phyloP scores from a whole-genome alignment of 2,113 vertebrate genomes.

The Saguinus midas region DNA sequence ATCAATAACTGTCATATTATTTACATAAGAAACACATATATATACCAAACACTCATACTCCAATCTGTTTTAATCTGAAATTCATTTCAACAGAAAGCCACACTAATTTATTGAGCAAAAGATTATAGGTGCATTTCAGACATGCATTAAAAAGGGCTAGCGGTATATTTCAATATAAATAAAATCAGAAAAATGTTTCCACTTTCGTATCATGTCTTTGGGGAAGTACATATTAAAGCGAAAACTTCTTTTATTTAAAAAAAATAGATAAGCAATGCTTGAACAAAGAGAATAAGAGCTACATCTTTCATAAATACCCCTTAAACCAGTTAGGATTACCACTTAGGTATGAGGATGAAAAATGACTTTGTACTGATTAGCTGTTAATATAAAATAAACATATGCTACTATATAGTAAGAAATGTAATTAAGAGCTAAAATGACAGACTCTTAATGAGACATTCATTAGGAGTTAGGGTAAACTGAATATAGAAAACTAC shows the following conservation, averaged over 20 bases:
- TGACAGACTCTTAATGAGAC: conserved; percentile 33
- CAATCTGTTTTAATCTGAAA: conserved; percentile 14
- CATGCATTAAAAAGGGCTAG: too few relatives aligned
- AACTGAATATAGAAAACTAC: background rate
- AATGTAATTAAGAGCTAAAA: conserved; percentile 27
- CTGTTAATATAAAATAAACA: conserved; percentile 43
- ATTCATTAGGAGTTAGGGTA: background rate
- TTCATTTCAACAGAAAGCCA: conserved; percentile 21
- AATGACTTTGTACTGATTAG: conserved; percentile 26
- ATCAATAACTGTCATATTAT: background rate
- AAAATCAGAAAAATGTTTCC: conserved; percentile 3
- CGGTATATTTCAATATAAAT: background rate
- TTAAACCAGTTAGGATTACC: background rate
- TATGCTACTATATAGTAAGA: conserved; percentile 6
- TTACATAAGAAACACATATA: background rate
- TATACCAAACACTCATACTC: background rate
- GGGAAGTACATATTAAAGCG: background rate
- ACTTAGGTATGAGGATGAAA: conserved; percentile 1
- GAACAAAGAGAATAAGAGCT: background rate
- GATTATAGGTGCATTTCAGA: background rate
- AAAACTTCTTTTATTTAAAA: conserved; percentile 10
- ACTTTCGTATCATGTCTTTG: conserved; percentile 8
- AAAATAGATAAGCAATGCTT: background rate
- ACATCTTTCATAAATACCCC: background rate
- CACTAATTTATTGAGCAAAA: conserved; percentile 30